phyloP scores from a whole-genome alignment of 1,140 invertebrate genomes.

The Uloborus diversus region DNA sequence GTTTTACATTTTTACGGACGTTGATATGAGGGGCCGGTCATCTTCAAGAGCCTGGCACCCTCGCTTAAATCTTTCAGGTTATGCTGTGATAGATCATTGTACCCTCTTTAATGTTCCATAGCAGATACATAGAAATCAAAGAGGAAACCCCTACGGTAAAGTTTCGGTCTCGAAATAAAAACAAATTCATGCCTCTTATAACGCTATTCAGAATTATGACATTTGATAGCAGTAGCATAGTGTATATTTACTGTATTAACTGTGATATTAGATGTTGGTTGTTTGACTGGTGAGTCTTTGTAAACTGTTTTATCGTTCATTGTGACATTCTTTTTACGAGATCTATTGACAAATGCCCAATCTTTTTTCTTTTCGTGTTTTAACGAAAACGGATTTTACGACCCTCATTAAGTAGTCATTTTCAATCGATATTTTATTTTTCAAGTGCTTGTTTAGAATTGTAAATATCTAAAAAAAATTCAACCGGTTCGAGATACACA shows the following conservation, averaged over 20 bases:
- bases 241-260: slow-evolving; percentile 56
- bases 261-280: slow-evolving; percentile 54
- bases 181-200: not conserved
- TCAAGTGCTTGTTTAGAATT: no score
- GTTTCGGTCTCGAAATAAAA: not conserved
- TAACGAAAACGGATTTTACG: no score
- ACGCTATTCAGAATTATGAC: slow-evolving; percentile 8
- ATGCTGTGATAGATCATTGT: slow-evolving; percentile 53
- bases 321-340: not conserved
- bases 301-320: not conserved
- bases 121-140: slow-evolving; percentile 45
- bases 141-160: slow-evolving; percentile 32
- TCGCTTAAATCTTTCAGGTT: slow-evolving; percentile 50
- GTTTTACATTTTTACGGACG: slow-evolving; percentile 46
- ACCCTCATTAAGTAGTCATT: no score
- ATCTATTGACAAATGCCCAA: no score
- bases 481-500: no score
- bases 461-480: no score
- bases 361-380: no score
- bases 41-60: no score
- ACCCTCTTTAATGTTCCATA: slow-evolving; percentile 52
- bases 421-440: no score
- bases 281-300: slow-evolving; percentile 21
- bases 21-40: slow-evolving; percentile 33
- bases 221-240: slow-evolving; percentile 42